A percentile compares a stretch with the other conserved stretches of the same genome.
These are phyloP conservation scores for Stegophylla sp. DNA, from an alignment of 2,888 invertebrate species.

Conservation along the genomic window DNA sequence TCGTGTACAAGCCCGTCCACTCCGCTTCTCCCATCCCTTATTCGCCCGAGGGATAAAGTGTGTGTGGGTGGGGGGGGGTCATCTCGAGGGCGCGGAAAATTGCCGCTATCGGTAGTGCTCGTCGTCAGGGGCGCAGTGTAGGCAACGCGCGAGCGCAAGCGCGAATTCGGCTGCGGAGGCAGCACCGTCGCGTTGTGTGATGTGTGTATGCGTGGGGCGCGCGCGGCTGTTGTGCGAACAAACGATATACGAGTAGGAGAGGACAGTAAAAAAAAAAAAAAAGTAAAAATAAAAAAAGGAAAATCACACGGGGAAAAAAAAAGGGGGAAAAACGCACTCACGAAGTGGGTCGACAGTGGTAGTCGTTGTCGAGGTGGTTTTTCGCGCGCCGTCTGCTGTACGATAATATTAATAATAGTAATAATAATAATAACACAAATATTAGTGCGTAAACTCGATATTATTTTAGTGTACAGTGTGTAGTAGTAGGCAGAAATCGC, in stretches of 20 bases:
- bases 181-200: slow-evolving; percentile 12
- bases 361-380: slow-evolving; percentile 40
- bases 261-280: background rate
- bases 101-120: background rate
- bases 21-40: too few relatives aligned
- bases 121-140: slow-evolving; percentile 5
- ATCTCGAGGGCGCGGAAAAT: background rate
- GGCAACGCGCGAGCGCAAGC: background rate
- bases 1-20: too few relatives aligned
- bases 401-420: background rate
- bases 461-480: background rate
- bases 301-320: background rate
- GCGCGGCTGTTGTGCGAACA: slow-evolving; percentile 21
- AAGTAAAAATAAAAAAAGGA: background rate
- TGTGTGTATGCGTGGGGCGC: background rate
- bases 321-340: background rate
- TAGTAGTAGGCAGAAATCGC: background rate
- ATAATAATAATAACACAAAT: background rate
- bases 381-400: slow-evolving; percentile 56
- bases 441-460: background rate
- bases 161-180: background rate
- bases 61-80: background rate
- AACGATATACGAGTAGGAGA: background rate
- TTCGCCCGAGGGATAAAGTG: too few relatives aligned
- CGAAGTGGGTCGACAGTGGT: background rate